phyloP scores from a whole-genome alignment of 2,797 vertebrate species.

The Vipera latastei region DNA sequence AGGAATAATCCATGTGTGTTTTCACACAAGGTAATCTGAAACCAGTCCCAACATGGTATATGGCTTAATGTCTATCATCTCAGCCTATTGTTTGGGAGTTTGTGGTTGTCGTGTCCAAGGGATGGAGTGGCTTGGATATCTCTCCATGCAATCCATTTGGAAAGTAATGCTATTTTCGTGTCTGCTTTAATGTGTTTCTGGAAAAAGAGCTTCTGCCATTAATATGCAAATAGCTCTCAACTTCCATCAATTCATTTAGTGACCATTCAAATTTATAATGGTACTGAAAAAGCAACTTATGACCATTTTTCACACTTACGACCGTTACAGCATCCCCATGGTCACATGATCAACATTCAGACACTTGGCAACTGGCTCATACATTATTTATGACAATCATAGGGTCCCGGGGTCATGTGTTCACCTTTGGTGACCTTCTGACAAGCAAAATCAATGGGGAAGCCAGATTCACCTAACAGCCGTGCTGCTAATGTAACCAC shows the following conservation, averaged over 20 bases:
- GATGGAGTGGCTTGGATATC: neutral
- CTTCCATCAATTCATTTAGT: neutral
- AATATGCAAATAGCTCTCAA: constrained; percentile 30
- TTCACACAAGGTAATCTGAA: neutral
- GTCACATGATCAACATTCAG: neutral
- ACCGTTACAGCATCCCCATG: neutral
- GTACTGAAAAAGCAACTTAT: neutral
- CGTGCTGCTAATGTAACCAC: neutral
- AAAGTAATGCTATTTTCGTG: neutral
- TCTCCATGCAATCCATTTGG: neutral
- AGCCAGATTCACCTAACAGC: neutral
- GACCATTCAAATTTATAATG: neutral
- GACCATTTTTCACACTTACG: neutral
- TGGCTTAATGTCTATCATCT: neutral
- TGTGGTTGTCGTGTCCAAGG: neutral
- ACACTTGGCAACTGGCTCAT: too few species aligned
- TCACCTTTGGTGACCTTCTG: neutral
- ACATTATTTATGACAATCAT: neutral
- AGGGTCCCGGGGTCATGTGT: neutral
- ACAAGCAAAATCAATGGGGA: neutral
- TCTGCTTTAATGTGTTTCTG: neutral
- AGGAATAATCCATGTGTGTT: neutral
- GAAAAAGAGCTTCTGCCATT: constrained; percentile 47
- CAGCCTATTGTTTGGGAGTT: neutral
- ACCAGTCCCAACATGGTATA: neutral